Base-by-base conservation (phyloP, 2,888 invertebrate species). In the Drosophila neutralis region DNA sequence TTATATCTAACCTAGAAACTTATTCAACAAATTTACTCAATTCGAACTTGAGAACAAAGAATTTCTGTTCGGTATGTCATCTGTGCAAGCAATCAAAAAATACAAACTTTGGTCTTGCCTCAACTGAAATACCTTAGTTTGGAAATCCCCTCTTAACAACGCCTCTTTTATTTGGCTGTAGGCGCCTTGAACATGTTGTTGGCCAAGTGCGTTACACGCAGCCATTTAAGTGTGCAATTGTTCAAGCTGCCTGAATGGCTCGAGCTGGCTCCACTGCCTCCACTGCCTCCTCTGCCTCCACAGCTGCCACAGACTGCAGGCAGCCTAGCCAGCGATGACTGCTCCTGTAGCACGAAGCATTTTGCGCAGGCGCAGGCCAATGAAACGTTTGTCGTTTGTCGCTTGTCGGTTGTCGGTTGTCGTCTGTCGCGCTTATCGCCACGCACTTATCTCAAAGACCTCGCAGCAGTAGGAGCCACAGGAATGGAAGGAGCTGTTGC, bases 351-450 rank as follows among this genome's bases (percentile, higher is more conserved):
- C 53, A n/a, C 58, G 7, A 71, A 66, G 73, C 60, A 73, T 74
- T 57, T 64, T 71, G 73, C 85, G 85, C 81, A 85, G 81, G 78
- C 81, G 88, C 81, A 87, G 72, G 72, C 76, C 73, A 77, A 85
- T 76, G 82, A 80, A 80, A 66, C 74, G 76, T 79, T 73, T 70
- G 73, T 66, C 64, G 82, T 66, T 76, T 73, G 76, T 79, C 76
- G 83, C 52, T 73, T 78, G 80, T 78, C 79, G 78, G 45, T 73
- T 78, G 80, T 78, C 79, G 78, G 49, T 69, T 78, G 83, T 87
- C 86, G 81, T 79, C 78, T 80, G 83, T 78, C 81, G 83, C 67
- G 84, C 89, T 86, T 86, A 87, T 87, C 89, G 89, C 87, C 83
- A 87, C 85, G 85, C 87, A 87, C 87, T 89, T 89, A 87, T 87